Conservation (phyloP, 2,113 vertebrate genomes). For the Stercorarius parasiticus region DNA sequence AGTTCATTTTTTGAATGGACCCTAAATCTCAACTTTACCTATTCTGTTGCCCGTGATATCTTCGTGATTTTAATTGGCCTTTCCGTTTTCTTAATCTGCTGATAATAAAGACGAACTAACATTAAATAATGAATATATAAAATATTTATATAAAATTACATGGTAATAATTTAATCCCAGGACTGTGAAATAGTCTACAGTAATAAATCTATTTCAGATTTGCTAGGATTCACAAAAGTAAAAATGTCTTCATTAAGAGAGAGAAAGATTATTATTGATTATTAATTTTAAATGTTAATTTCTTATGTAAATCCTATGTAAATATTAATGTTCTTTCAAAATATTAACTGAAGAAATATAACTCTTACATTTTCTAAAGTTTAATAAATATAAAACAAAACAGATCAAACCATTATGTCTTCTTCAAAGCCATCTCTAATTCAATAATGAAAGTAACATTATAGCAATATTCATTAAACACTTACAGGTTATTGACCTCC, state of each 20-base stretch:
- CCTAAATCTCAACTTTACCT: background rate
- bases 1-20: background rate
- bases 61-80: background rate
- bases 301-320: slow-evolving; percentile 4
- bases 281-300: background rate
- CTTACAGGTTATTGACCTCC: slow-evolving; percentile 70
- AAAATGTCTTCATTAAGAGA: slow-evolving; percentile 17
- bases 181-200: slow-evolving; percentile 20
- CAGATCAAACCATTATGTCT: slow-evolving; percentile 53
- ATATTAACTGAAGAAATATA: background rate
- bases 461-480: slow-evolving; percentile 70
- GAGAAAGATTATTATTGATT: slow-evolving; percentile 20
- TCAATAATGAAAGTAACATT: slow-evolving; percentile 66
- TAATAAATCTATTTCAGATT: slow-evolving; percentile 53
- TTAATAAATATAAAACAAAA: slow-evolving; percentile 64
- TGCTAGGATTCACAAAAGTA: slow-evolving; percentile 22
- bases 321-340: slow-evolving; percentile 34
- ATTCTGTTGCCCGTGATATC: background rate
- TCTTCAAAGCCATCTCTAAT: slow-evolving; percentile 64
- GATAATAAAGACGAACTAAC: slow-evolving; percentile 32
- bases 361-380: slow-evolving; percentile 15
- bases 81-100: slow-evolving; percentile 27
- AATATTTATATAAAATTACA: slow-evolving; percentile 47
- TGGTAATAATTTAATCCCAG: background rate
- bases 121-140: slow-evolving; percentile 42